These are phyloP conservation scores for Salvelinus alpinus DNA, from an alignment of 2,113 vertebrate species.

Conservation along the genomic window DNA sequence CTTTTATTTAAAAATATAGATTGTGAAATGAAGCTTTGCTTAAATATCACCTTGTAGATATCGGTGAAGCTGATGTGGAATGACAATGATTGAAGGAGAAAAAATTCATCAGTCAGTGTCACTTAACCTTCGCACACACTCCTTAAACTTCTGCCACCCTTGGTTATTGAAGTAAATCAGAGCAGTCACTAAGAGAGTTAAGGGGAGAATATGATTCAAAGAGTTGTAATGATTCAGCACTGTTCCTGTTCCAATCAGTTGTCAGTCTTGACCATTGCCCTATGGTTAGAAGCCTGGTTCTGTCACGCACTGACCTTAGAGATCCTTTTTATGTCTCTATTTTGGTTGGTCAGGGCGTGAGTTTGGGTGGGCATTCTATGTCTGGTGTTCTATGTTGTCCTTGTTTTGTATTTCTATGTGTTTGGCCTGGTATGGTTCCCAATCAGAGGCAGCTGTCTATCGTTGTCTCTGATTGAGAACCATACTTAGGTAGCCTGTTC, in stretches of 20 bases:
- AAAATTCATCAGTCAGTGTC: not conserved
- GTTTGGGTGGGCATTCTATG: no score
- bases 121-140: not conserved
- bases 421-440: no score
- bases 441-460: no score
- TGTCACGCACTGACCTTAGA: no score
- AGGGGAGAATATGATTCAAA: not conserved
- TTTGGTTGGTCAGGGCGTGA: no score
- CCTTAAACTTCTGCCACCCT: not conserved
- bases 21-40: no score
- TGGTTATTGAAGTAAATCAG: not conserved
- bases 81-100: not conserved
- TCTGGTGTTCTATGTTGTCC: no score
- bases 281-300: not conserved
- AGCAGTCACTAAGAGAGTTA: not conserved
- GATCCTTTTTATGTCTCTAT: no score
- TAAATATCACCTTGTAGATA: not conserved
- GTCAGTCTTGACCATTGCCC: not conserved
- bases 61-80: not conserved
- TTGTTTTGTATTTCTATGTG: no score
- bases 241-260: not conserved
- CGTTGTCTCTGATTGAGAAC: no score
- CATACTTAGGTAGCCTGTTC: no score
- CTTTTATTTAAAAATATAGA: not conserved
- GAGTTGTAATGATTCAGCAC: not conserved